These are phyloP conservation scores for Cerceris rybyensis DNA, from an alignment of 2,888 invertebrate species.

Conservation along the genomic window DNA sequence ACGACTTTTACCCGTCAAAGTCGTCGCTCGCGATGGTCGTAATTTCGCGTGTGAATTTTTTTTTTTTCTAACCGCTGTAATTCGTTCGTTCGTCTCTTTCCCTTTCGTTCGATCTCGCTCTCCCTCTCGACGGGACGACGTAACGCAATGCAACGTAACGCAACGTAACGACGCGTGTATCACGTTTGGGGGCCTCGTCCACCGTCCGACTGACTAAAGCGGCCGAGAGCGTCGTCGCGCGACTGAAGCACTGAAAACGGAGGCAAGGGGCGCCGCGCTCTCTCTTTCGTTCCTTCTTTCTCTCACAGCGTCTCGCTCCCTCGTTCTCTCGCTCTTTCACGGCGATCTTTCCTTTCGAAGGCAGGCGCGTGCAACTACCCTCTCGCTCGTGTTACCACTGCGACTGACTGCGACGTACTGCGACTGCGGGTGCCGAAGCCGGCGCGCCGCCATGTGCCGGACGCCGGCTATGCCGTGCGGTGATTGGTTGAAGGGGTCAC, in stretches of 20 bases:
- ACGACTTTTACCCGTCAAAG: slow-evolving; percentile 44
- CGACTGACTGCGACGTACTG: slow-evolving; percentile 77
- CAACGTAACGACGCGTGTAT: slow-evolving; percentile 59
- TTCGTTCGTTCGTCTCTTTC: slow-evolving; percentile 52
- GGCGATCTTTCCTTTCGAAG: slow-evolving; percentile 76
- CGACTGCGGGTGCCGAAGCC: slow-evolving; percentile 75
- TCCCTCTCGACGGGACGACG: slow-evolving; percentile 44
- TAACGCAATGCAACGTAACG: slow-evolving; percentile 52
- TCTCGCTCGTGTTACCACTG: slow-evolving; percentile 79
- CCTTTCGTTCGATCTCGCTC: not conserved
- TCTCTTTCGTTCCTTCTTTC: slow-evolving; percentile 55
- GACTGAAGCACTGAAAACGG: slow-evolving; percentile 79
- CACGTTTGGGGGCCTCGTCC: slow-evolving; percentile 61
- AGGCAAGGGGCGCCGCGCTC: slow-evolving; percentile 64
- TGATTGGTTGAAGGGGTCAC: slow-evolving; percentile 75
- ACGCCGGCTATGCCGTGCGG: slow-evolving; percentile 74
- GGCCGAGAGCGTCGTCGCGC: slow-evolving; percentile 70
- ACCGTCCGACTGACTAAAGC: slow-evolving; percentile 67
- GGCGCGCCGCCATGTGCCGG: slow-evolving; percentile 78
- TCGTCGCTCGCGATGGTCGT: slow-evolving; percentile 43
- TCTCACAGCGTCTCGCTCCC: slow-evolving; percentile 30
- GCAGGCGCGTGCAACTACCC: slow-evolving; percentile 82
- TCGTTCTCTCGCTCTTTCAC: slow-evolving; percentile 47
- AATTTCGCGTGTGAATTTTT: slow-evolving; percentile 8
- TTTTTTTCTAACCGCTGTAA: slow-evolving; percentile 9